These are phyloP conservation scores for Meleagris gallopavo DNA, from an alignment of 2,113 vertebrate species.

Conservation along the genomic window DNA sequence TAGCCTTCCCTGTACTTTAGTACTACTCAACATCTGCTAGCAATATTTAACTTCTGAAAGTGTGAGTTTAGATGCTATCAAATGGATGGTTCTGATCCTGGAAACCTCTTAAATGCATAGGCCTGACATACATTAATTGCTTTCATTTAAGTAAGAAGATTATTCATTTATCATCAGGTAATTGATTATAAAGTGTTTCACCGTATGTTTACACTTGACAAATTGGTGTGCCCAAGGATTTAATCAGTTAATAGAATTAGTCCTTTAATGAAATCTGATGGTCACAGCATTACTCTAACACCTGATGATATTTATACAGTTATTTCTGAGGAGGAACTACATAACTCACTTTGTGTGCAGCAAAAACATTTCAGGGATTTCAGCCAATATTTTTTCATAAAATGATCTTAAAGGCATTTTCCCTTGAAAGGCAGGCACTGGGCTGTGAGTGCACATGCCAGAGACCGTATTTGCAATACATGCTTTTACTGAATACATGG, in stretches of 20 bases:
- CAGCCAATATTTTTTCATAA: neutral
- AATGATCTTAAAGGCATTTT: neutral
- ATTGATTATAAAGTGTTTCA: slow-evolving; percentile 73
- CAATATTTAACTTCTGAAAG: slow-evolving; percentile 53
- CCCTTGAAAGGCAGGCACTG: neutral
- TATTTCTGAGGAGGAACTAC: neutral
- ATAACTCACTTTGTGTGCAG: neutral
- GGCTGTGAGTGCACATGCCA: neutral
- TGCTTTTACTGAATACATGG: neutral
- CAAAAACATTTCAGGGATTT: neutral
- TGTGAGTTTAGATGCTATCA: slow-evolving; percentile 61
- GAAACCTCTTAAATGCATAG: slow-evolving; percentile 73
- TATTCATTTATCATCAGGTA: slow-evolving; percentile 73
- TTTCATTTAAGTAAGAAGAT: slow-evolving; percentile 75
- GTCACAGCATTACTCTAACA: neutral
- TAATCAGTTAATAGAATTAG: slow-evolving; percentile 68
- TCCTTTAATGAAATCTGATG: slow-evolving; percentile 54
- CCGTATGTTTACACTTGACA: slow-evolving; percentile 63
- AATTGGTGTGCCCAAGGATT: slow-evolving; percentile 44
- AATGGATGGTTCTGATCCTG: slow-evolving; percentile 56
- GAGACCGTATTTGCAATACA: neutral
- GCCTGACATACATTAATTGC: slow-evolving; percentile 65
- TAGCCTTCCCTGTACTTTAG: neutral
- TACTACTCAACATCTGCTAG: neutral
- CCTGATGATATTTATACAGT: neutral